Base-by-base conservation (phyloP, 2,888 invertebrate genomes). In the Catocala nupta region DNA sequence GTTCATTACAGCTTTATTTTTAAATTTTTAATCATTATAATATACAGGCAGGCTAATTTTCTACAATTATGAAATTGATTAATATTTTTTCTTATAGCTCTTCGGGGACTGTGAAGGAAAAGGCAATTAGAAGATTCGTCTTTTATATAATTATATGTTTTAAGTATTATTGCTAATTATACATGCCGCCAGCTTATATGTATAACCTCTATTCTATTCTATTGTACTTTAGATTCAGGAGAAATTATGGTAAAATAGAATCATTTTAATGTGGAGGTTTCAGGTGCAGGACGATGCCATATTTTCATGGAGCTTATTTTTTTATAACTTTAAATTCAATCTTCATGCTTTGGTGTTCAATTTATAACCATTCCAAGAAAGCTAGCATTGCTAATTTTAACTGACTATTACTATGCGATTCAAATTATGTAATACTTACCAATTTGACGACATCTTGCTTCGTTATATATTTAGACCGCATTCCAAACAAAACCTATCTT, bases 301-400 rank as follows among this genome's bases (percentile, higher is more conserved):
- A 65, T 59, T 69, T 59, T 66, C 59, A 48, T 60, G 68, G 71
- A 66, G 78, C 75, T 81, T 80, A 71, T 77, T 77, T 78, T 79
- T 80, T 51, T 79, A 68, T 72, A 49, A 36, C 13, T 65, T 70
- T 71, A 63, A 71, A 71, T 71, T 61, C 69, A 75, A 75, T 77
- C 72, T 77, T 67, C 63, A 80, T 65, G n/a, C 80, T 81, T 80
- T 74, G 76, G 75, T 81, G 80, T 83, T 81, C 70, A 80, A 76
- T 84, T 82, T 81, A 73, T 81, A 87, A 86, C 81, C 90, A 90
- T 90, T 90, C 90, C 90, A 90, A 78, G 67, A 76, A 71, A 75
- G 68, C 71, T 70, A 73, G 70, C 72, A 66, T 68, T 59, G 57
- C 63, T 73, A 47, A 47, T 47, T n/a, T 47, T 16, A 47, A 47